Percentiles rank a stretch among this genome's conserved stretches.
phyloP scores from a whole-genome alignment of 2,888 invertebrate genomes.

The Andrena praecox region DNA sequence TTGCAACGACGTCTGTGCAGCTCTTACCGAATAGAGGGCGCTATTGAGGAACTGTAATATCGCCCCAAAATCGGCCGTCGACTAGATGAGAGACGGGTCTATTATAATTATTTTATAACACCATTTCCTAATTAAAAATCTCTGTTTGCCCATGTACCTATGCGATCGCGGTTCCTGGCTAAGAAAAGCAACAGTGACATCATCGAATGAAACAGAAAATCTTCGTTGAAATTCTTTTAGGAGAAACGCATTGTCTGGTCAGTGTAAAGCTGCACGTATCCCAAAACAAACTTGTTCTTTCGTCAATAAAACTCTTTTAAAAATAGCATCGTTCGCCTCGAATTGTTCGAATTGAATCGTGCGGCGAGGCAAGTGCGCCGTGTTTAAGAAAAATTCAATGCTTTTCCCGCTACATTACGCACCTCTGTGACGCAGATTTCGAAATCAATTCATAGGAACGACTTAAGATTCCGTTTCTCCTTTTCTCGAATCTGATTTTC shows the following conservation, averaged over 20 bases:
- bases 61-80: too few species aligned
- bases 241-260: constrained; percentile 21
- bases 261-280: constrained; percentile 29
- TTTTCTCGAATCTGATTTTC: constrained; percentile 18
- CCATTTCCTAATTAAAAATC: not conserved
- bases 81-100: not conserved
- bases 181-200: not conserved
- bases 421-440: not conserved
- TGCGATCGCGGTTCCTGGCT: constrained; percentile 21
- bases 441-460: constrained; percentile 7
- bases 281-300: constrained; percentile 27
- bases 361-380: not conserved
- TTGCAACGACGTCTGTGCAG: not conserved
- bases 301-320: constrained; percentile 12
- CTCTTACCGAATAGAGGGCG: not conserved
- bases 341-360: not conserved
- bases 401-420: too few species aligned
- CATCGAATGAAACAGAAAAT: not conserved
- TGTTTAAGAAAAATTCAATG: not conserved
- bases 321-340: constrained; percentile 20
- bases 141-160: not conserved
- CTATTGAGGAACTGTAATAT: too few species aligned
- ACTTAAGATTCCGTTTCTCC: not conserved
- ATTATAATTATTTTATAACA: not conserved
- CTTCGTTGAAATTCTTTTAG: not conserved